Percentiles rank a stretch among this genome's conserved stretches.
These are phyloP conservation scores for Drosophila murphyi DNA, from an alignment of 1,140 invertebrate species.

Conservation along the genomic window DNA sequence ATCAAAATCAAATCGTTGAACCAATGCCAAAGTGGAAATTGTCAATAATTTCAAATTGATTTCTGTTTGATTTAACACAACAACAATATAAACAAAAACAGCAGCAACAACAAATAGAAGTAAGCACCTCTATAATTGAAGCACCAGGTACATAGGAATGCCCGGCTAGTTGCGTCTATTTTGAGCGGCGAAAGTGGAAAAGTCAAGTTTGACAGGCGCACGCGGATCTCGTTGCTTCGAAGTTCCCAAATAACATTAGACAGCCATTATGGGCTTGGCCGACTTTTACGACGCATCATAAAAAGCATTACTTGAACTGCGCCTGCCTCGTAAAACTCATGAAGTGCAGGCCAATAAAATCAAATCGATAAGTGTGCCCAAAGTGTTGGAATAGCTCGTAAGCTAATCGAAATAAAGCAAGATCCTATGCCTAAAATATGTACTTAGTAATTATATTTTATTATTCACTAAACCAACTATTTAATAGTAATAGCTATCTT, in stretches of 20 bases:
- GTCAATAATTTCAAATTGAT: slow-evolving; percentile 84
- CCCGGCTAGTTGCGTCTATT: slow-evolving; percentile 14
- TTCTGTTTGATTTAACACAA: slow-evolving; percentile 82
- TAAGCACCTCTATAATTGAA: slow-evolving; percentile 62
- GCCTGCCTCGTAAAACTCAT: slow-evolving; percentile 69
- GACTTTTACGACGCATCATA: slow-evolving; percentile 72
- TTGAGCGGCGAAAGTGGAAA: slow-evolving; percentile 55
- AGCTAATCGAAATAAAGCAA: slow-evolving; percentile 49
- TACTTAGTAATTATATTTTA: slow-evolving; percentile 27
- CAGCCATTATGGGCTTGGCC: slow-evolving; percentile 76
- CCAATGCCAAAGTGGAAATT: slow-evolving; percentile 83
- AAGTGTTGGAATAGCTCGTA: slow-evolving; percentile 65
- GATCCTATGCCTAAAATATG: background rate
- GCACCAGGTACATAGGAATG: slow-evolving; percentile 29
- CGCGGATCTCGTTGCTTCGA: slow-evolving; percentile 37
- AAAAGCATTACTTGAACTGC: slow-evolving; percentile 73
- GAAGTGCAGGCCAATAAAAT: slow-evolving; percentile 67
- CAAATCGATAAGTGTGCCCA: slow-evolving; percentile 71
- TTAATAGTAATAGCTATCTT: too few relatives aligned
- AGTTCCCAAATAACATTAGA: slow-evolving; percentile 67
- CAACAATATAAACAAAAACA: slow-evolving; percentile 48
- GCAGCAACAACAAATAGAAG: slow-evolving; percentile 32
- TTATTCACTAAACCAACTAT: background rate
- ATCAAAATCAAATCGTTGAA: slow-evolving; percentile 60
- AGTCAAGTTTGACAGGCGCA: slow-evolving; percentile 60